A percentile compares a stretch with the other conserved stretches of the same genome.
These are phyloP conservation scores for Idaea aversata DNA, from an alignment of 2,888 invertebrate species.

Conservation along the genomic window DNA sequence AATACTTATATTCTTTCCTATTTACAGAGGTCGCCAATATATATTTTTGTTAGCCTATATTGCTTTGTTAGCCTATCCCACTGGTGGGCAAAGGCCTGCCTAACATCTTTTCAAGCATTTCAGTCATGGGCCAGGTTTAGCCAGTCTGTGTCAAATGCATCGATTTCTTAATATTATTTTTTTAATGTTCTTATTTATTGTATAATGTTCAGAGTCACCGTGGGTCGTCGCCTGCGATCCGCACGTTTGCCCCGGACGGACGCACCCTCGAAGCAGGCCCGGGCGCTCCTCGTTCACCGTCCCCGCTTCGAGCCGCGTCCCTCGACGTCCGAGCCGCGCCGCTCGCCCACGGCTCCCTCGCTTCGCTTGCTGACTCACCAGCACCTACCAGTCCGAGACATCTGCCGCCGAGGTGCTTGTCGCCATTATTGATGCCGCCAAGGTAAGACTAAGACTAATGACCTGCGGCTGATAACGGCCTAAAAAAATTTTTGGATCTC, in stretches of 20 bases:
- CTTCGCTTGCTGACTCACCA: slow-evolving; percentile 81
- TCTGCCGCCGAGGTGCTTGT: slow-evolving; percentile 82
- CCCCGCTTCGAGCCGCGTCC: slow-evolving; percentile 89
- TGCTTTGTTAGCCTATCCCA: too few species aligned
- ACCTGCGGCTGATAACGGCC: too few species aligned
- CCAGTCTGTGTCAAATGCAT: too few species aligned
- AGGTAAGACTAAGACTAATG: slow-evolving; percentile 53
- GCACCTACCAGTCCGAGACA: slow-evolving; percentile 68
- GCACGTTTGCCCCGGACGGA: slow-evolving; percentile 91
- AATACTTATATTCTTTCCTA: too few species aligned
- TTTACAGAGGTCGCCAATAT: too few species aligned
- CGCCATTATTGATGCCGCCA: slow-evolving; percentile 88
- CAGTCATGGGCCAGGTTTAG: too few species aligned
- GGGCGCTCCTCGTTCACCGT: slow-evolving; percentile 86
- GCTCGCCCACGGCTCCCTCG: slow-evolving; percentile 86
- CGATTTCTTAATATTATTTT: too few species aligned
- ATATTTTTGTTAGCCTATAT: too few species aligned
- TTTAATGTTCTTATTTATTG: too few species aligned
- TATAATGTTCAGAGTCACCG: slow-evolving; percentile 85
- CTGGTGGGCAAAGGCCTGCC: too few species aligned
- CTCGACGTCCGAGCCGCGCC: slow-evolving; percentile 87
- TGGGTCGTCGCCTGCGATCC: slow-evolving; percentile 91
- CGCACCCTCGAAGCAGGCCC: slow-evolving; percentile 80
- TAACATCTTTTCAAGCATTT: too few species aligned
- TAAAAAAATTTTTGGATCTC: too few species aligned